Evolutionary conservation across 2,797 vertebrate species (phyloP), one percentile per base, ranked within the genome.

Genomic region (Acestrorhynchus altus): DNA sequence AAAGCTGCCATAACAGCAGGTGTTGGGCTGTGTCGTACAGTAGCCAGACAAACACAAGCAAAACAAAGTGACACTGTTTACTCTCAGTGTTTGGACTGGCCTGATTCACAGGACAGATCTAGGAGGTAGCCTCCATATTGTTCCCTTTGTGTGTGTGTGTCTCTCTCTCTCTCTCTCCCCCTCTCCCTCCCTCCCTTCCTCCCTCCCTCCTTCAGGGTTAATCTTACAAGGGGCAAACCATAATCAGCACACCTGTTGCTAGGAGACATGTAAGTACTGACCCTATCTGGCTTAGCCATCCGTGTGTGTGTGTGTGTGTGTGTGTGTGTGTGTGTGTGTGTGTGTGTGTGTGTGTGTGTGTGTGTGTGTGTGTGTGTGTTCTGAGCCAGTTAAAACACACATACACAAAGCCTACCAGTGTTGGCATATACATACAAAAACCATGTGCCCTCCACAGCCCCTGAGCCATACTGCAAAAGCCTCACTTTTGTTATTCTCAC

Each of bases 201-300:
- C 65, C 40, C 18, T 15, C 22, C 10, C 72, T 26, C 72, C 75
- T 65, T 59, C 15, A 72, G 75, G 59, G 69, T 72, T 75, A 75
- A 78, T 35, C 69, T 83, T 59, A 81, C 71, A 71, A 61, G 42
- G 77, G 72, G 86, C 86, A 90, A 89, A 89, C 88, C 89, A 89
- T 91, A 94, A 91, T 92, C 89, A 77, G 88, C 89, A 83, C 91
- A 93, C 92, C 90, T 94, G 94, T 95, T 95, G 92, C 94, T 94
- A 94, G 91, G 95, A 95, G 89, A 95, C 90, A 86, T 89, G 71
- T 88, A 95, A 94, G 90, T 93, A 92, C 87, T 90, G 93, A 93
- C 91, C 92, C 92, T 92, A 91, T 92, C 93, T 92, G 91, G 87
- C 88, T 91, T 89, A 90, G 88, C 90, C 91, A 92, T 90, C 90